Percentiles rank a stretch among this genome's conserved stretches.
Conservation (phyloP, 2,888 invertebrate species). For the Lamproptera curius region DNA sequence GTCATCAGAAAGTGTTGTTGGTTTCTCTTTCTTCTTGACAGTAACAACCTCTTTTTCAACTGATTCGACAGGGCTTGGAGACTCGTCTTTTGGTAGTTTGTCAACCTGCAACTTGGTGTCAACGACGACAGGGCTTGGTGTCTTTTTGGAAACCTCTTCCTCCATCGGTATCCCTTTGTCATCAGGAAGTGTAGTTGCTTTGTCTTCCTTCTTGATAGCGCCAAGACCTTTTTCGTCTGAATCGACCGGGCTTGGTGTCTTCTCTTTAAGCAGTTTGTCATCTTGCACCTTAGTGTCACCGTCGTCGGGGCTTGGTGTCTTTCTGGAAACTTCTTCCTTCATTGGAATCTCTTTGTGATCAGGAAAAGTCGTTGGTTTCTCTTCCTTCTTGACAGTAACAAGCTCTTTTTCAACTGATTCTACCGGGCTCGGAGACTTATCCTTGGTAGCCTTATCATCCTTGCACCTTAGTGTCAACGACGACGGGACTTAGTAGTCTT, state of each 20-base stretch:
- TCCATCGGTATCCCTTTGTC: not conserved
- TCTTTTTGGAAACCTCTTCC: not conserved
- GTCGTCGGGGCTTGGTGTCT: constrained; percentile 11
- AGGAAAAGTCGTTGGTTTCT: not conserved
- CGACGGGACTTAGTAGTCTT: not conserved
- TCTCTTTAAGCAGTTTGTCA: constrained; percentile 7
- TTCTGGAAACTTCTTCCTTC: constrained; percentile 18
- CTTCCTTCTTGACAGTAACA: constrained; percentile 1
- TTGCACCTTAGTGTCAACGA: not conserved
- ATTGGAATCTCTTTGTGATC: constrained; percentile 1
- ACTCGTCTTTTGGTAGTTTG: not conserved
- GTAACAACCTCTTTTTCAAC: not conserved
- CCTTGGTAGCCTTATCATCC: not conserved
- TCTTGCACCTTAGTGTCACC: not conserved
- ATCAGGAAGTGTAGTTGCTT: not conserved
- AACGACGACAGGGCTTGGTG: not conserved
- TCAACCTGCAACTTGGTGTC: not conserved
- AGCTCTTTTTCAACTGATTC: constrained; percentile 1
- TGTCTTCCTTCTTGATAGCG: constrained; percentile 13
- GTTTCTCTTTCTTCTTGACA: constrained; percentile 1
- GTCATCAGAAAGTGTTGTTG: not conserved
- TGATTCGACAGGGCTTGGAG: not conserved
- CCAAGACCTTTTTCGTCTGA: not conserved
- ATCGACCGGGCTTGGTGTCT: constrained; percentile 16
- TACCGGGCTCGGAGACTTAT: not conserved